A percentile compares a stretch with the other conserved stretches of the same genome.
phyloP scores from a whole-genome alignment of 2,797 vertebrate genomes.

The Bradypodion ventrale region DNA sequence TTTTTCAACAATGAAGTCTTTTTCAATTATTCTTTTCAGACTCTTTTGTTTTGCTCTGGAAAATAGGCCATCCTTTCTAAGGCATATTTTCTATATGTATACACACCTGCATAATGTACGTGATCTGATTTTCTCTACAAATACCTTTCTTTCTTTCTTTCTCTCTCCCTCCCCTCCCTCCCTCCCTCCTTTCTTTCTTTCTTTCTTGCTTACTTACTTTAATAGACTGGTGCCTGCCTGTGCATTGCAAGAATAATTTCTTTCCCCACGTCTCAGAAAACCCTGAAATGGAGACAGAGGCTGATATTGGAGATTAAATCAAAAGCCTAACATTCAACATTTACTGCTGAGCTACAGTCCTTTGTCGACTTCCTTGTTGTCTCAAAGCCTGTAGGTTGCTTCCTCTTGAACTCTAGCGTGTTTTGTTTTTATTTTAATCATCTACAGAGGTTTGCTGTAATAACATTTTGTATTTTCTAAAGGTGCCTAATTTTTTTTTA shows the following conservation, averaged over 20 bases:
- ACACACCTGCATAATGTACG: background rate
- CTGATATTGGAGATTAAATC: background rate
- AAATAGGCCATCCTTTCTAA: constrained; percentile 9
- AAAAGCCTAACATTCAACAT: background rate
- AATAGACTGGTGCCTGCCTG: too few species aligned
- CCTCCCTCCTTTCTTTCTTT: too few species aligned
- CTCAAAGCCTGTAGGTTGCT: background rate
- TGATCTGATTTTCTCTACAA: background rate
- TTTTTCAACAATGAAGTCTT: background rate
- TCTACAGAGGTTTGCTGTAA: background rate
- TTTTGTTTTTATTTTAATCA: background rate
- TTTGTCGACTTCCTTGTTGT: background rate
- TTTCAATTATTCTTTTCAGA: background rate
- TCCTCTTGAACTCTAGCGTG: background rate
- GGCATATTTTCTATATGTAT: background rate
- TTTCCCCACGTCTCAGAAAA: background rate
- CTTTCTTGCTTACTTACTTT: too few species aligned
- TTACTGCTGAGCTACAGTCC: background rate
- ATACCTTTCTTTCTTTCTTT: too few species aligned
- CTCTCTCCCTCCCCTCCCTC: too few species aligned
- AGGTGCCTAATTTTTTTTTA: background rate
- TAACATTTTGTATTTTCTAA: background rate
- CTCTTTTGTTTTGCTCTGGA: background rate
- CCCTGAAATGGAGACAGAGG: background rate
- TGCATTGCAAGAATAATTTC: background rate